phyloP scores from a whole-genome alignment of 2,888 invertebrate genomes.

The Pterobdella sp. region DNA sequence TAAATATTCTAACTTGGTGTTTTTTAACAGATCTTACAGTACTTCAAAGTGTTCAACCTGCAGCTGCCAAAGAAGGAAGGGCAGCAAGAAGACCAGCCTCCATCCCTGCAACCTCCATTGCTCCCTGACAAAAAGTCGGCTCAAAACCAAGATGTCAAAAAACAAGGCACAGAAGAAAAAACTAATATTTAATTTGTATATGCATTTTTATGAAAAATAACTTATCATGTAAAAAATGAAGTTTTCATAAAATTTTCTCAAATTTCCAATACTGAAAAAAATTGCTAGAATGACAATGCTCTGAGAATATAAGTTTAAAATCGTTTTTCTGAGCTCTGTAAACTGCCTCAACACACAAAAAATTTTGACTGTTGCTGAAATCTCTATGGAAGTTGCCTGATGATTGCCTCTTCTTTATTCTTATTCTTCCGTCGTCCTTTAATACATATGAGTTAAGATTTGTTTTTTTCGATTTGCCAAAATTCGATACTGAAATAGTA shows the following conservation, averaged over 20 bases:
- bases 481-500: too few species aligned
- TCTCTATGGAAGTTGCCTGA: too few species aligned
- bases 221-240: too few species aligned
- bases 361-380: too few species aligned
- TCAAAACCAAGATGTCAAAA: too few species aligned
- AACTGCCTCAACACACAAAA: neutral
- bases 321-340: neutral
- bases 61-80: slow-evolving; percentile 55
- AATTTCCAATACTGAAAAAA: neutral
- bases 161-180: too few species aligned
- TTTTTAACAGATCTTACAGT: slow-evolving; percentile 52
- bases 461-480: too few species aligned
- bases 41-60: slow-evolving; percentile 63
- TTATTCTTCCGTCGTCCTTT: too few species aligned
- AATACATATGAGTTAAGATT: too few species aligned
- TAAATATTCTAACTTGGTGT: neutral
- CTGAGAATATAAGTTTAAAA: neutral
- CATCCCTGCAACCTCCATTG: neutral
- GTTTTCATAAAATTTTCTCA: neutral
- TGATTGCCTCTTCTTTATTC: too few species aligned
- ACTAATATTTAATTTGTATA: too few species aligned
- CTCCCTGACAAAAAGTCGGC: neutral
- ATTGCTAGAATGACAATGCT: neutral
- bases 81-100: neutral
- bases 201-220: too few species aligned